Base-by-base conservation (phyloP, 2,888 invertebrate species). In the Dryococelus australis region DNA sequence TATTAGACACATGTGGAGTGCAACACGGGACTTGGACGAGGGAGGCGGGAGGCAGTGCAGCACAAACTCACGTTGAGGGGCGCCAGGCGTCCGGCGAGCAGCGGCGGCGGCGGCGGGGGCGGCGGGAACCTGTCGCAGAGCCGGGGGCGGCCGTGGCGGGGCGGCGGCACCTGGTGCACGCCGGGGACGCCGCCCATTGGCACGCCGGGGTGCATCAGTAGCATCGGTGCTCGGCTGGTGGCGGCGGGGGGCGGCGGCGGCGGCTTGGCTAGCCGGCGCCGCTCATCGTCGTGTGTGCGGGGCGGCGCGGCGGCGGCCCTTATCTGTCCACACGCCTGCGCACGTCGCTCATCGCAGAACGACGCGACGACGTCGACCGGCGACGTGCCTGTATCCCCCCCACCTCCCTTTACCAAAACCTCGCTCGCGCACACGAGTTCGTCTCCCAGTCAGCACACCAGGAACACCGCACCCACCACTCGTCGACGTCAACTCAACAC, bases 21-120 rank as follows among this genome's bases (percentile, higher is more conserved):
- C 35, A 35, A 35, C 35, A 35, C 35, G 35, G 35, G 35, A 35
- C 35, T 1, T 35, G 35, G 47, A 5, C 1, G 47, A 65, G 65
- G 65, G n/a, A n/a, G 51, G 51, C 13, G 51, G 51, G 51, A 20
- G 65, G n/a, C 24, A 1, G 16, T 20, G n/a, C 0, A n/a, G 65
- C n/a, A 35, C 16, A 13, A 28, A 83, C 83, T 83, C 83, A 83
- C 83, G 83, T 83, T 83, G 28, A 83, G 83, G 20, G 83, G 83
- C 28, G 83, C 83, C 27, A 83, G 83, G 28, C 83, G 28, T 27
- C 83, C 83, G 35, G 83, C 35, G 16, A 27, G 83, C 83, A 83
- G 24, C 6, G 83, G 43, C 83, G 43, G 83, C 83, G 83, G 83
- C 83, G 83, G 83, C 28, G 43, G 83, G 4, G 83, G 83, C 43